phyloP scores from a whole-genome alignment of 2,113 vertebrate genomes.

The Pangasianodon hypophthalmus region DNA sequence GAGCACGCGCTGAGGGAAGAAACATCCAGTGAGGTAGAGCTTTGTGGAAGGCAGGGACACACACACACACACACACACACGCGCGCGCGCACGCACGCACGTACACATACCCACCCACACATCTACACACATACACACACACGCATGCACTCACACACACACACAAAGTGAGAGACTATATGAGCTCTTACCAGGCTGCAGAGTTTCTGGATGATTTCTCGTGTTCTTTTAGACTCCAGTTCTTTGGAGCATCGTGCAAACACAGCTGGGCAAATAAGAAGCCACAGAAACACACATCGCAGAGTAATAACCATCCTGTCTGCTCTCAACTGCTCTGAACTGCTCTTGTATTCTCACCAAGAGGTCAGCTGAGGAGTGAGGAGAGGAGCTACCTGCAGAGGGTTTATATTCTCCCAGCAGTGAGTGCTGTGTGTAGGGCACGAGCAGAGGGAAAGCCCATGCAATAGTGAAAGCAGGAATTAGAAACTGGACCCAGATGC shows the following conservation, averaged over 20 bases:
- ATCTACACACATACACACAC: too few relatives aligned
- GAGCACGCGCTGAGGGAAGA: too few relatives aligned
- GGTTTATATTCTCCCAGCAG: not conserved
- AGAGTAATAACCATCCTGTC: constrained; percentile 21
- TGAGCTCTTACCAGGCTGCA: constrained; percentile 30
- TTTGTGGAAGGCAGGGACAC: too few relatives aligned
- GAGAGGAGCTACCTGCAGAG: not conserved
- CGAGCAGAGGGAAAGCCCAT: not conserved
- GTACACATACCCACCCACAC: too few relatives aligned
- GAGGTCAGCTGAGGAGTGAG: not conserved
- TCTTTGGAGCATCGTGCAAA: not conserved
- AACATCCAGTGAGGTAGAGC: too few relatives aligned
- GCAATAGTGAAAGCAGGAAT: too few relatives aligned
- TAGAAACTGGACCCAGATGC: too few relatives aligned
- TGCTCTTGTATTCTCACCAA: too few relatives aligned
- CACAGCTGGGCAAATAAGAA: not conserved
- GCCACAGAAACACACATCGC: constrained; percentile 4
- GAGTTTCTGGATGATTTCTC: not conserved
- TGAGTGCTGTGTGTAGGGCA: not conserved
- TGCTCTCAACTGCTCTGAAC: not conserved
- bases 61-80: too few relatives aligned
- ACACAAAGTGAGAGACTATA: not conserved
- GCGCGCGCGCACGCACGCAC: too few relatives aligned
- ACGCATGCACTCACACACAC: too few relatives aligned
- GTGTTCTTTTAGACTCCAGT: not conserved